A percentile compares a stretch with the other conserved stretches of the same genome.
phyloP scores from a whole-genome alignment of 2,888 invertebrate species.

The Macaria notata region DNA sequence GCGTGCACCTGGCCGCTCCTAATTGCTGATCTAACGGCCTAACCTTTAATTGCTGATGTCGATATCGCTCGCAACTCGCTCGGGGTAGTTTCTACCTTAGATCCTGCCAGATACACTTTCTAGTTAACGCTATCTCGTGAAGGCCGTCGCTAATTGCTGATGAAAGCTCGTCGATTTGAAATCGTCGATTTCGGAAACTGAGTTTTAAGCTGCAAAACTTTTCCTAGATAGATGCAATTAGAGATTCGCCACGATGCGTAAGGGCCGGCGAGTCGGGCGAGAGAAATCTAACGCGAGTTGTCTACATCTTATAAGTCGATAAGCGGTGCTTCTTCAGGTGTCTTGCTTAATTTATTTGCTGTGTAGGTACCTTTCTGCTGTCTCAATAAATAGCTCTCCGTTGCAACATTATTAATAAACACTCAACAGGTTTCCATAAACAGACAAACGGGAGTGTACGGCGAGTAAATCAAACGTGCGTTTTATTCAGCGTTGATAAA shows the following conservation, averaged over 20 bases:
- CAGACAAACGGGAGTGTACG: conserved; percentile 14
- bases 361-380: conserved; percentile 13
- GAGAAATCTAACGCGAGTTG: conserved; percentile 6
- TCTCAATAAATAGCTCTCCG: conserved; percentile 18
- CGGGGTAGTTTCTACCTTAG: conserved; percentile 18
- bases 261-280: not conserved
- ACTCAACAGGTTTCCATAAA: conserved; percentile 16
- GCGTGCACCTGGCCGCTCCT: conserved; percentile 54
- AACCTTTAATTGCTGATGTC: conserved; percentile 58
- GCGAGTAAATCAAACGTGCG: conserved; percentile 21
- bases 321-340: conserved; percentile 12
- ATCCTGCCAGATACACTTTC: conserved; percentile 24
- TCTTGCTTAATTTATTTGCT: conserved; percentile 12
- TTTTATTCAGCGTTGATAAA: conserved; percentile 23
- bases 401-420: conserved; percentile 16
- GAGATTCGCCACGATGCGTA: conserved; percentile 14
- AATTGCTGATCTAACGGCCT: conserved; percentile 61
- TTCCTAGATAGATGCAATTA: conserved; percentile 19
- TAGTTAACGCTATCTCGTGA: conserved; percentile 23
- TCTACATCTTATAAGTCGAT: conserved; percentile 1
- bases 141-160: conserved; percentile 26
- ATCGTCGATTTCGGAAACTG: conserved; percentile 15
- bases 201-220: conserved; percentile 14
- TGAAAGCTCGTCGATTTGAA: no score
- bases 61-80: conserved; percentile 31